These are phyloP conservation scores for Lochmaea capreae DNA, from an alignment of 2,888 invertebrate species.

Conservation along the genomic window DNA sequence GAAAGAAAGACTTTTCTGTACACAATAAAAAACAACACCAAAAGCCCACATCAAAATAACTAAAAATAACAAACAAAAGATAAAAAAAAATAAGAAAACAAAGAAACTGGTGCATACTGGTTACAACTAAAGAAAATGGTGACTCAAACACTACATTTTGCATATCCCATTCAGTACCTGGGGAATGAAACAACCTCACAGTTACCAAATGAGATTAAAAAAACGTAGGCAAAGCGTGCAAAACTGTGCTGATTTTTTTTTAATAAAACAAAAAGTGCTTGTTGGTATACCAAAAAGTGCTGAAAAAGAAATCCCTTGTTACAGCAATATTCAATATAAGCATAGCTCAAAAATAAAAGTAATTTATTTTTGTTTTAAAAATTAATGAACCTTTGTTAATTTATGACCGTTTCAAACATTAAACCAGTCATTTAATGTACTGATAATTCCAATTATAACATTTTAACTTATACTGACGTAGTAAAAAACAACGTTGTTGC, in stretches of 20 bases:
- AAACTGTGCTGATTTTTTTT: conserved; percentile 46
- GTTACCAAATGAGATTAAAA: conserved; percentile 99
- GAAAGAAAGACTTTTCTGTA: conserved; percentile 11
- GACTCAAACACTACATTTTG: conserved; percentile 71
- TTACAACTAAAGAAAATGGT: conserved; percentile 52
- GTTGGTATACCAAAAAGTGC: conserved; percentile 27
- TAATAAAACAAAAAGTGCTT: conserved; percentile 38
- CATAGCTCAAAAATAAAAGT: too few species aligned
- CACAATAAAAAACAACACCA: conserved; percentile 16
- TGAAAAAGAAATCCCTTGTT: conserved; percentile 31
- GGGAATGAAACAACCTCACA: conserved; percentile 82
- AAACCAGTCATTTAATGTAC: neutral
- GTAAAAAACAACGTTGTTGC: neutral
- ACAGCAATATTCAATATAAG: conserved; percentile 13
- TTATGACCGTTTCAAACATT: neutral
- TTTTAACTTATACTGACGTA: neutral
- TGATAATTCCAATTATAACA: neutral
- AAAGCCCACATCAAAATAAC: conserved; percentile 12
- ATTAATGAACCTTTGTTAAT: neutral
- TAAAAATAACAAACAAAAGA: conserved; percentile 11
- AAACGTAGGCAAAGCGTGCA: conserved; percentile 69
- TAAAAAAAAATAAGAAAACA: conserved; percentile 15
- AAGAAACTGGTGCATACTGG: conserved; percentile 31
- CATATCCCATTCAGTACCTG: conserved; percentile 90
- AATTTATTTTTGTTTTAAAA: neutral